Evolutionary conservation across 1,140 invertebrate species (phyloP).

Genomic region (Doryteuthis pealeii): DNA sequence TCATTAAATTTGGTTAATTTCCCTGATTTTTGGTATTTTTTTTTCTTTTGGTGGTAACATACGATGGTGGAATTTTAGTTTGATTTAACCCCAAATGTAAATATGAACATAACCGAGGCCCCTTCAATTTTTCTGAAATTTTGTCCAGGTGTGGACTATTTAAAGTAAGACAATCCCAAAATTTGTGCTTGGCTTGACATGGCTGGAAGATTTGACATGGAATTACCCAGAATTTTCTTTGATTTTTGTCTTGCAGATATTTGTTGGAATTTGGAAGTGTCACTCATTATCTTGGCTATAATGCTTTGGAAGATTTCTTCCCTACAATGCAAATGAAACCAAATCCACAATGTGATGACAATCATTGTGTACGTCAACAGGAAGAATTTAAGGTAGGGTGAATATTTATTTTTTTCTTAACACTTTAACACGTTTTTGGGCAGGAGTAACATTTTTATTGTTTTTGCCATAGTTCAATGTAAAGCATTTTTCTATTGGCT

Average conservation of each 20-base stretch:
- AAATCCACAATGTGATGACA: slow-evolving; percentile 89
- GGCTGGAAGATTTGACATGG: no score
- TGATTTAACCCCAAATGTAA: neutral
- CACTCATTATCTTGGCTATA: slow-evolving; percentile 93
- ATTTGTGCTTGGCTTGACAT: no score
- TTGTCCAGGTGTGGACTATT: no score
- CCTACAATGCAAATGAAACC: slow-evolving; percentile 90
- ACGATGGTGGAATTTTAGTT: neutral
- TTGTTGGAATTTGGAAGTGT: slow-evolving; percentile 89
- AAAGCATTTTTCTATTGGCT: no score
- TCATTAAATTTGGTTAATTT: no score
- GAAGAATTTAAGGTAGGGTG: slow-evolving; percentile 65
- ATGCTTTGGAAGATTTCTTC: slow-evolving; percentile 95
- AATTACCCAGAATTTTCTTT: no score
- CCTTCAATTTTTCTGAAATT: no score
- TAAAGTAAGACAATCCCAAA: no score
- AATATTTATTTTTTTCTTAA: neutral
- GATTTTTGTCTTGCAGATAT: slow-evolving; percentile 64
- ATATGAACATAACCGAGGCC: no score
- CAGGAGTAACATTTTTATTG: neutral
- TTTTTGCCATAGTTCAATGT: no score
- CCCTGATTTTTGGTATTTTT: no score
- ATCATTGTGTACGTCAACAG: slow-evolving; percentile 76
- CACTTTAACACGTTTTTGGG: slow-evolving; percentile 3
- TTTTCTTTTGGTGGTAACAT: no score